phyloP scores from a whole-genome alignment of 1,140 invertebrate genomes.

The Diploscapter pachys region DNA sequence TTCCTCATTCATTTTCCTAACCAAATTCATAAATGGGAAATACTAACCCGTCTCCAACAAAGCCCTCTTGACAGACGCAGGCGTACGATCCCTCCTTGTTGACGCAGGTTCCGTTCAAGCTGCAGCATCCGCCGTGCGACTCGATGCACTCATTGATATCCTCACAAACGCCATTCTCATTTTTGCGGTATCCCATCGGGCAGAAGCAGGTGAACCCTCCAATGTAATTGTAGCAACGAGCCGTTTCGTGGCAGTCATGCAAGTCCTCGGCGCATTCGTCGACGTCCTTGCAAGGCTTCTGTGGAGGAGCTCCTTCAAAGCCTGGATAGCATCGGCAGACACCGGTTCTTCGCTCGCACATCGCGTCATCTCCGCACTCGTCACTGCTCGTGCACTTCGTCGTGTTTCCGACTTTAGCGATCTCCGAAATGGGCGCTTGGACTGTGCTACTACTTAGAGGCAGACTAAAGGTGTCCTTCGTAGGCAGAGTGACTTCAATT shows the following conservation, averaged over 20 bases:
- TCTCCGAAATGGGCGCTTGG: not conserved
- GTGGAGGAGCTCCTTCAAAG: conserved; percentile 45
- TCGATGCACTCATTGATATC: conserved; percentile 92
- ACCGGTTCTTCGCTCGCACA: conserved; percentile 44
- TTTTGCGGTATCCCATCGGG: conserved; percentile 47
- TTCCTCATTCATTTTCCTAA: no score
- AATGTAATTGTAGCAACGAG: conserved; percentile 45
- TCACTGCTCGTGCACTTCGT: conserved; percentile 41
- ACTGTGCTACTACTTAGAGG: not conserved
- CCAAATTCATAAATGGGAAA: not conserved
- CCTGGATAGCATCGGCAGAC: conserved; percentile 45
- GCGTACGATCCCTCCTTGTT: conserved; percentile 91
- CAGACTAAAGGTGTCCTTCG: conserved; percentile 31
- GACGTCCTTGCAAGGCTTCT: conserved; percentile 43
- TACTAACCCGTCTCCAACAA: conserved; percentile 63
- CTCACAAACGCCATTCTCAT: conserved; percentile 34
- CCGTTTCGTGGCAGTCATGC: conserved; percentile 46
- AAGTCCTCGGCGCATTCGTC: conserved; percentile 45
- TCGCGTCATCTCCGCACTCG: conserved; percentile 50
- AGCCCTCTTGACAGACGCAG: conserved; percentile 90
- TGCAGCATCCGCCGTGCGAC: conserved; percentile 76
- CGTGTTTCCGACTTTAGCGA: conserved; percentile 11
- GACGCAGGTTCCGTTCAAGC: conserved; percentile 91
- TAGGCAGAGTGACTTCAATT: conserved; percentile 10
- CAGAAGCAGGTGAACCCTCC: conserved; percentile 49